Percentiles rank a stretch among this genome's conserved stretches.
phyloP scores from a whole-genome alignment of 2,113 vertebrate genomes.

The Rynchops niger region DNA sequence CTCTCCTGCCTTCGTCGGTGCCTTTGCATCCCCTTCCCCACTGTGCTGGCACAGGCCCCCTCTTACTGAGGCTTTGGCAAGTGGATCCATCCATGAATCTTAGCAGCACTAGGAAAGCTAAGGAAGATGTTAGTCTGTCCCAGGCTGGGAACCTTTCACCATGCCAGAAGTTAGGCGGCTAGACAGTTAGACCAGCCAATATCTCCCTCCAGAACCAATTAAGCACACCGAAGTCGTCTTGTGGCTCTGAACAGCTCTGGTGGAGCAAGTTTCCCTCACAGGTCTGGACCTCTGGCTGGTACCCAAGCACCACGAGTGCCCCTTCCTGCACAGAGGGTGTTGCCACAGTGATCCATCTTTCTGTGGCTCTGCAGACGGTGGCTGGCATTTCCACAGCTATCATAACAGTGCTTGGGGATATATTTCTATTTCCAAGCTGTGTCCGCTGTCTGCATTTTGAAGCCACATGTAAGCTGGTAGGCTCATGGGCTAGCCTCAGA shows the following conservation, averaged over 20 bases:
- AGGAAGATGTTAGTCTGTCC: background rate
- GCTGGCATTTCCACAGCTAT: background rate
- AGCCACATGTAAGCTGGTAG: constrained; percentile 11
- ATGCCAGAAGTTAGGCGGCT: background rate
- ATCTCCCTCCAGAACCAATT: background rate
- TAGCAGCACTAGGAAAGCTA: background rate
- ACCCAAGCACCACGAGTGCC: background rate
- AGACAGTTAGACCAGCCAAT: background rate
- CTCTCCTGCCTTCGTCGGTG: background rate
- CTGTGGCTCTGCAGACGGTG: background rate
- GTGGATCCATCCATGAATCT: background rate
- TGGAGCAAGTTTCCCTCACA: background rate
- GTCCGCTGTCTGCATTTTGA: constrained; percentile 7
- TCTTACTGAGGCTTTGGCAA: background rate
- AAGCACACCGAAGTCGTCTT: background rate
- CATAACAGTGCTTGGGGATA: background rate
- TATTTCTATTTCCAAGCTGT: background rate
- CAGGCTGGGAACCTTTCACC: background rate
- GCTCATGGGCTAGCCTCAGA: background rate
- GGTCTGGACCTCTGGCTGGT: background rate
- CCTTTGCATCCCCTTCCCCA: background rate
- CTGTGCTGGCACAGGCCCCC: background rate
- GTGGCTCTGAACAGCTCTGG: background rate
- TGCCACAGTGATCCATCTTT: background rate
- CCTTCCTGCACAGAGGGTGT: background rate